Evolutionary conservation across 2,113 vertebrate species (phyloP).

Genomic region (Tenebrosternarchus preto): DNA sequence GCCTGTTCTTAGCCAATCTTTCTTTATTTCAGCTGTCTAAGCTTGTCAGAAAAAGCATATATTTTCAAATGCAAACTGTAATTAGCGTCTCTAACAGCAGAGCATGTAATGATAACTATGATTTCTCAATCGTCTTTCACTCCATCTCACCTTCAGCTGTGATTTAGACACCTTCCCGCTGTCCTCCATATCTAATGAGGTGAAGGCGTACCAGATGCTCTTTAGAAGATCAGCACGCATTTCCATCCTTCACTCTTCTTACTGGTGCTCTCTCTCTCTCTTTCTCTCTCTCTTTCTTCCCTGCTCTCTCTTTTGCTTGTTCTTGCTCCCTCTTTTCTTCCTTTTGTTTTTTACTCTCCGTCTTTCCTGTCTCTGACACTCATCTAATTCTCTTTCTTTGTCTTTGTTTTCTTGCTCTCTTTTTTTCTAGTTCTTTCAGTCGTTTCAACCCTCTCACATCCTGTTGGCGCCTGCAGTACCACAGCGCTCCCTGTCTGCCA

Average conservation of each 20-base stretch:
- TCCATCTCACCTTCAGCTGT: constrained; percentile 33
- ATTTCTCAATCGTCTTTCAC: background rate
- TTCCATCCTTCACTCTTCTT: constrained; percentile 11
- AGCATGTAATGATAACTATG: too few relatives aligned
- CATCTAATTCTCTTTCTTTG: too few relatives aligned
- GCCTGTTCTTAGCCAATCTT: background rate
- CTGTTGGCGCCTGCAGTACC: background rate
- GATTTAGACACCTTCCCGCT: constrained; percentile 48
- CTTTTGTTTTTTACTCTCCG: background rate
- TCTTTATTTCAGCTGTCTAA: too few relatives aligned
- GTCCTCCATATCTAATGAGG: constrained; percentile 44
- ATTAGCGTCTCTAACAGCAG: too few relatives aligned
- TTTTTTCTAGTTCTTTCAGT: too few relatives aligned
- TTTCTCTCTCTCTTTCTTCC: background rate
- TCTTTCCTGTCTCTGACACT: background rate
- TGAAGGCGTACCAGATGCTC: constrained; percentile 46
- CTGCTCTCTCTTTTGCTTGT: background rate
- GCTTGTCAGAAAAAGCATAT: too few relatives aligned
- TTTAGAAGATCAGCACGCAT: constrained; percentile 36
- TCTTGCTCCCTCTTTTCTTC: background rate
- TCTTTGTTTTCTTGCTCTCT: too few relatives aligned
- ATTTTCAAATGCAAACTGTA: too few relatives aligned
- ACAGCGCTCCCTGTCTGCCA: background rate
- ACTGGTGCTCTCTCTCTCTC: background rate
- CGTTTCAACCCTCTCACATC: constrained; percentile 9